phyloP scores from a whole-genome alignment of 2,888 invertebrate genomes.

The Scaptomyza cyrtandrae region DNA sequence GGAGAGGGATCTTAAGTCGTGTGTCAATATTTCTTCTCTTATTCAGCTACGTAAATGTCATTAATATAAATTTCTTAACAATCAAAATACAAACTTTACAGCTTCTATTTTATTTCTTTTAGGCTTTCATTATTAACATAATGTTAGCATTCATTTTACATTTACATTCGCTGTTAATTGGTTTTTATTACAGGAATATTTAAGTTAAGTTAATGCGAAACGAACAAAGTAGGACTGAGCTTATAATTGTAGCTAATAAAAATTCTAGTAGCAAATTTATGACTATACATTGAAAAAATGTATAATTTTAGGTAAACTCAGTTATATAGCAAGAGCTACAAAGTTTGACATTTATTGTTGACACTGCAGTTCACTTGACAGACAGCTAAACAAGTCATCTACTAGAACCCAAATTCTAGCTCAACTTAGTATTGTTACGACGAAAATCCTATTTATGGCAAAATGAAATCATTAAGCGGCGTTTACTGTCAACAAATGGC shows the following conservation, averaged over 20 bases:
- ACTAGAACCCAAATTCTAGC: constrained; percentile 3
- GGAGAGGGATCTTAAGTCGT: constrained; percentile 4
- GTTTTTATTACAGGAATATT: too few relatives aligned
- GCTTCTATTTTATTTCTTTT: too few relatives aligned
- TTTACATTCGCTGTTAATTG: too few relatives aligned
- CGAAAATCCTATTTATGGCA: constrained; percentile 58
- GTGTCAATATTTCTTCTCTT: constrained; percentile 4
- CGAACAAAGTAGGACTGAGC: not conserved
- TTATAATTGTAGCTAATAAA: constrained; percentile 1
- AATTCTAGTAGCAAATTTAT: not conserved
- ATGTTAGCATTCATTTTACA: too few relatives aligned
- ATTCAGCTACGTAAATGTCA: not conserved
- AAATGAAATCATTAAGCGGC: constrained; percentile 78
- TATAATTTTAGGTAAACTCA: not conserved
- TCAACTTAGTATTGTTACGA: constrained; percentile 10
- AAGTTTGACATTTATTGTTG: constrained; percentile 14
- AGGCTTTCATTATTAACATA: too few relatives aligned
- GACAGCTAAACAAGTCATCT: constrained; percentile 12
- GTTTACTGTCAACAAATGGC: constrained; percentile 78
- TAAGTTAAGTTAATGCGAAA: not conserved
- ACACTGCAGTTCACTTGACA: not conserved
- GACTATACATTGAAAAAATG: not conserved
- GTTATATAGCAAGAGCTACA: not conserved
- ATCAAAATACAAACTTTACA: not conserved
- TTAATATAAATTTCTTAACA: not conserved